These are phyloP conservation scores for Mesocentrotus franciscanus DNA, from an alignment of 53 echinoderm and acorn worm genomes.

Conservation along the genomic window DNA sequence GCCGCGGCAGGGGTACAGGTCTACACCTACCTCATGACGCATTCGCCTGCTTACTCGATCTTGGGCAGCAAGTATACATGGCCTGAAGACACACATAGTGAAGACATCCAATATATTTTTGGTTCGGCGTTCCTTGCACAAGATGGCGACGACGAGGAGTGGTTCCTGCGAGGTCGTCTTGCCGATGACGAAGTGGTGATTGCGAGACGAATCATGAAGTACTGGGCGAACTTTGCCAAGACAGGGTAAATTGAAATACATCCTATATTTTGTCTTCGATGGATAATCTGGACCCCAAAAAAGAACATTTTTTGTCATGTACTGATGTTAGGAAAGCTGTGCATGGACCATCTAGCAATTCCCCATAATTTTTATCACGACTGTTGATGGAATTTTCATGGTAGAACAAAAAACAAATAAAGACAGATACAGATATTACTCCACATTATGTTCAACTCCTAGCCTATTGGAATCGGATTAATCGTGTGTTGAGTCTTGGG, in stretches of 20 bases:
- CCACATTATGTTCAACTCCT: no score
- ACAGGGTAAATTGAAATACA: slow-evolving; percentile 1
- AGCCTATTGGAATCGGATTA: no score
- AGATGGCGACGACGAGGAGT: neutral
- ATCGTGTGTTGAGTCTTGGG: no score
- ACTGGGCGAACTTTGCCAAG: slow-evolving; percentile 64
- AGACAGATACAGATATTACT: no score
- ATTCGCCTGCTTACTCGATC: slow-evolving; percentile 27
- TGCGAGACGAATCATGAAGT: slow-evolving; percentile 33
- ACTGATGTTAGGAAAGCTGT: no score
- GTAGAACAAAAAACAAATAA: neutral
- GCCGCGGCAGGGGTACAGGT: neutral
- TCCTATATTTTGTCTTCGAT: neutral
- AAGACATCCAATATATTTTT: slow-evolving; percentile 46
- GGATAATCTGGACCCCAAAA: neutral
- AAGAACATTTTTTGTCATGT: no score
- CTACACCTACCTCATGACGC: slow-evolving; percentile 57
- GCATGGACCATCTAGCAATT: neutral
- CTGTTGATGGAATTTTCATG: neutral
- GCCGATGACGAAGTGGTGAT: slow-evolving; percentile 58
- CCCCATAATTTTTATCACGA: neutral
- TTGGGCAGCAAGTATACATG: slow-evolving; percentile 34
- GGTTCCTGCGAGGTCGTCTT: slow-evolving; percentile 25
- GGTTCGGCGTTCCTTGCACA: slow-evolving; percentile 16
- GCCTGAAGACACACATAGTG: slow-evolving; percentile 38